Evolutionary conservation across 2,888 invertebrate genomes (phyloP).

Genomic region (Euzetes globulus): DNA sequence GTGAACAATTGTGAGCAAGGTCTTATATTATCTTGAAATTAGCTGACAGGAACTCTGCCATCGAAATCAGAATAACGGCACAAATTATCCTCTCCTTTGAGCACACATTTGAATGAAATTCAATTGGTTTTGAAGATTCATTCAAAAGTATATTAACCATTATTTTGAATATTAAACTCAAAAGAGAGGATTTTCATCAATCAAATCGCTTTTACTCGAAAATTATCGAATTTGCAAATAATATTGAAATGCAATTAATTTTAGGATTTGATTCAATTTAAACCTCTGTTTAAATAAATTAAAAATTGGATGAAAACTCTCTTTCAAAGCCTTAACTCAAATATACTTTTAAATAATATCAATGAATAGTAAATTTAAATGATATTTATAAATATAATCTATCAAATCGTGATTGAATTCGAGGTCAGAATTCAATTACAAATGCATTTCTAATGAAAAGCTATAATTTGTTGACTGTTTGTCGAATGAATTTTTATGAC

Average conservation of each 20-base stretch:
- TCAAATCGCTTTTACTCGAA: no score
- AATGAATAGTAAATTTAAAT: not conserved
- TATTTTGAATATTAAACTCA: no score
- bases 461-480: not conserved
- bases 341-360: conserved; percentile 2
- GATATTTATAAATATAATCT: conserved; percentile 5
- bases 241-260: not conserved
- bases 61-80: no score
- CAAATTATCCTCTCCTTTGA: no score
- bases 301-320: not conserved
- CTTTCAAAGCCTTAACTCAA: conserved; percentile 3
- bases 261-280: conserved; percentile 3
- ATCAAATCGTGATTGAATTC: conserved; percentile 22
- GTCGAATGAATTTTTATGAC: not conserved
- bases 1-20: no score
- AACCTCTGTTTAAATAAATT: not conserved
- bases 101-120: no score
- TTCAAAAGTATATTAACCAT: no score
- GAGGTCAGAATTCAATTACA: conserved; percentile 1
- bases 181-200: no score
- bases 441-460: not conserved
- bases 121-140: no score
- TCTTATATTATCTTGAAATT: no score
- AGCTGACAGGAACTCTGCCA: no score
- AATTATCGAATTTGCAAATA: not conserved